A percentile compares a stretch with the other conserved stretches of the same genome.
phyloP scores from a whole-genome alignment of 2,113 vertebrate species.

The Bubo bubo region DNA sequence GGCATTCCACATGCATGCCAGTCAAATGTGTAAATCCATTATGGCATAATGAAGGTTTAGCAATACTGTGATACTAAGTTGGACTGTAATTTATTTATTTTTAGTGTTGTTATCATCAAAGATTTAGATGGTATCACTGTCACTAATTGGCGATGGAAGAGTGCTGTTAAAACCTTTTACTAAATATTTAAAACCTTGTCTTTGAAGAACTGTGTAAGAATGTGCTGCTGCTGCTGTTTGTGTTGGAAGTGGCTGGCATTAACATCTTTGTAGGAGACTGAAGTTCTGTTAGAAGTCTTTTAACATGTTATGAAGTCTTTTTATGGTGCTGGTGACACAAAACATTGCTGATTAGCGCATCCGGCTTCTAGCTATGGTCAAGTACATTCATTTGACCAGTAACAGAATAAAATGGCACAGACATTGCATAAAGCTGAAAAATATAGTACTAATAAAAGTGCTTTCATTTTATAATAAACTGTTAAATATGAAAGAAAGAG shows the following conservation, averaged over 20 bases:
- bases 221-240: background rate
- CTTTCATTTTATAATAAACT: background rate
- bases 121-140: slow-evolving; percentile 12
- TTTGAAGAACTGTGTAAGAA: background rate
- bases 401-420: slow-evolving; percentile 55
- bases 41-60: background rate
- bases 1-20: background rate
- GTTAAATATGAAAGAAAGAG: background rate
- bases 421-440: slow-evolving; percentile 40
- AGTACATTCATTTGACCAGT: slow-evolving; percentile 58
- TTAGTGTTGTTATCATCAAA: slow-evolving; percentile 14
- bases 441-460: slow-evolving; percentile 34
- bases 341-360: slow-evolving; percentile 36
- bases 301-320: slow-evolving; percentile 3
- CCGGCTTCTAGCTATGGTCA: slow-evolving; percentile 28
- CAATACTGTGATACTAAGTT: background rate
- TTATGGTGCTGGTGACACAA: background rate
- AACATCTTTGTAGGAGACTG: background rate
- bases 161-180: background rate
- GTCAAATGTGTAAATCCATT: background rate
- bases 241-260: slow-evolving; percentile 5
- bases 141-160: background rate
- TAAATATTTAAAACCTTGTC: slow-evolving; percentile 35
- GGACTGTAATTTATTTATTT: slow-evolving; percentile 35
- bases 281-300: slow-evolving; percentile 26